Evolutionary conservation across 2,888 invertebrate species (phyloP).

Genomic region (Platycheirus albimanus): DNA sequence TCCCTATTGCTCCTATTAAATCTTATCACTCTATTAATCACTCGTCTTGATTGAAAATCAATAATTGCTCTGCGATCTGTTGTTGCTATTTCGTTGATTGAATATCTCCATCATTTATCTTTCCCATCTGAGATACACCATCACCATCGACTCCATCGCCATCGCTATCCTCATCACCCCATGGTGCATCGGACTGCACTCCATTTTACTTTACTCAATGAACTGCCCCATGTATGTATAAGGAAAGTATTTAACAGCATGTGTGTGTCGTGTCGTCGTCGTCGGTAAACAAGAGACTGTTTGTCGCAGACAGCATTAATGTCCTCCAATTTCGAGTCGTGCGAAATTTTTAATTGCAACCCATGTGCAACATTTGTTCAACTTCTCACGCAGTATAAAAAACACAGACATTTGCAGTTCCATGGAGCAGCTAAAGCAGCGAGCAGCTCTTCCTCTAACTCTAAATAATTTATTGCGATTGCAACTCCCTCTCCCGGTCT

Average conservation of each 20-base stretch:
- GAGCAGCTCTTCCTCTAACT: constrained; percentile 21
- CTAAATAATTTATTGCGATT: constrained; percentile 63
- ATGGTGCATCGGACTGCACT: constrained; percentile 14
- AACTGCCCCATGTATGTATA: constrained; percentile 16
- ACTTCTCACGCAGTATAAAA: constrained; percentile 67
- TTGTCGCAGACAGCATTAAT: constrained; percentile 39
- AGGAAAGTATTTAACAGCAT: constrained; percentile 8
- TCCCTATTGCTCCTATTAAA: constrained; percentile 11
- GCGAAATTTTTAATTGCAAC: constrained; percentile 69
- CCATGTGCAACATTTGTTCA: constrained; percentile 69
- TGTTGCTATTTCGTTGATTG: constrained; percentile 43
- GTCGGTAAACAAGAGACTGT: constrained; percentile 18
- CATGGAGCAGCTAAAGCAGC: constrained; percentile 1
- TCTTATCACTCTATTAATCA: constrained; percentile 41
- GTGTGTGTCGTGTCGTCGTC: too few relatives aligned
- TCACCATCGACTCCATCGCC: not conserved
- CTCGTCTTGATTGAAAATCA: constrained; percentile 43
- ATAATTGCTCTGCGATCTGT: constrained; percentile 46
- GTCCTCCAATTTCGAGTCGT: constrained; percentile 63
- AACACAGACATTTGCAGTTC: constrained; percentile 13
- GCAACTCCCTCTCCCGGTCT: constrained; percentile 14
- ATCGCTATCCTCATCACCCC: constrained; percentile 6
- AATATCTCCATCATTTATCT: constrained; percentile 35
- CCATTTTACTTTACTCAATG: constrained; percentile 48
- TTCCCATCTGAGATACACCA: constrained; percentile 1